Evolutionary conservation across 2,888 invertebrate species (phyloP), one percentile per base, ranked within the genome.

Genomic region (Imbricaverruca yamaguchii): DNA sequence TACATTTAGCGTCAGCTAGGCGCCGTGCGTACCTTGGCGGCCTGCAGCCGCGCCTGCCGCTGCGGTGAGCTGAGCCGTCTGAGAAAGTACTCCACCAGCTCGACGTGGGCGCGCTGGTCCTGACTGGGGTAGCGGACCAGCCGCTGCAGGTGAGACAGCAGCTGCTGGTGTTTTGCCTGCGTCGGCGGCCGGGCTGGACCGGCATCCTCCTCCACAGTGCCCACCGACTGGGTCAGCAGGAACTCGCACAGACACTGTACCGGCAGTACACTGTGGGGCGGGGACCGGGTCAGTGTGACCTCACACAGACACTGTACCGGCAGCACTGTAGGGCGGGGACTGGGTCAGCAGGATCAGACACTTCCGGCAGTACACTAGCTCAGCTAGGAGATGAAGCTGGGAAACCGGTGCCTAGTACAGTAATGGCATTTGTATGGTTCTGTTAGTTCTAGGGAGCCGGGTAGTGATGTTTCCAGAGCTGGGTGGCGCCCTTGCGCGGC

Each of bases 211-310:
- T 83, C 82, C 59, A 84, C 84, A 83, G 65, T 18, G 18, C 56
- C 59, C n/a, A 12, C 67, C 53, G 80, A 39, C n/a, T 67, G 67
- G 18, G 89, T 89, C 3, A 97, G 90, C 80, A 98, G 90, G 89
- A 97, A 97, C 89, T 98, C 98, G 89, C 98, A 98, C 80, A 98
- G 90, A 86, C 97, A 98, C 86, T 97, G 97, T n/a, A 98, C 96
- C 0, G 98, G 98, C 39, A 98, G 89, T 85, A 74, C 74, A 39
- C 39, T 39, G 39, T 39, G 39, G 39, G 39, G 39, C 4, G 39
- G 39, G 39, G 80, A 39, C n/a, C 55, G 67, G 18, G 39, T 39
- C 61, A 61, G 61, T 21, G 12, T 8, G 18, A 61, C 61, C 1
- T 61, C 61, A 61, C 15, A 61, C 18, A 39, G 1, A 39, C 39